These are phyloP conservation scores for Andrena hattorfiana DNA, from an alignment of 2,888 invertebrate species.

Conservation along the genomic window DNA sequence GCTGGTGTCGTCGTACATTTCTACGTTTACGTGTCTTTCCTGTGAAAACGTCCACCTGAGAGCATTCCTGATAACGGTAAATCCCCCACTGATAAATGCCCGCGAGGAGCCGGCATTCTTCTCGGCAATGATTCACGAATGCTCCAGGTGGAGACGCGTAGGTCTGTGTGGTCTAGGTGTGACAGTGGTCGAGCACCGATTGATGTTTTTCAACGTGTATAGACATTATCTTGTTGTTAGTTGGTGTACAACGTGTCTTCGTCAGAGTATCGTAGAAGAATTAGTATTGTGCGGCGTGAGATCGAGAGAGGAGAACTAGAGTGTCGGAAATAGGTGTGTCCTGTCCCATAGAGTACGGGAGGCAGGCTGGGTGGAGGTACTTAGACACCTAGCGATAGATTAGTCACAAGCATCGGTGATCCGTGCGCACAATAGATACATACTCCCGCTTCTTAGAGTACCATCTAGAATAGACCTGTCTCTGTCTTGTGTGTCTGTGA, in stretches of 20 bases:
- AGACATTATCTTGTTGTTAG: conserved; percentile 34
- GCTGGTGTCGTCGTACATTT: conserved; percentile 66
- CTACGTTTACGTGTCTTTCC: conserved; percentile 7
- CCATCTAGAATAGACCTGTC: conserved; percentile 45
- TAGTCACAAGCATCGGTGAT: conserved; percentile 47
- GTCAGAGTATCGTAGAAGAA: conserved; percentile 49
- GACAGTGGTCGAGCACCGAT: conserved; percentile 37
- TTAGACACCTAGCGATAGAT: conserved; percentile 49
- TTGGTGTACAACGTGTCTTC: conserved; percentile 27
- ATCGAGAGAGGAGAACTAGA: conserved; percentile 44
- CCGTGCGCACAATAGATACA: conserved; percentile 49
- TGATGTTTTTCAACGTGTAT: conserved; percentile 32
- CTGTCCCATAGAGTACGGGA: conserved; percentile 48
- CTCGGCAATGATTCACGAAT: conserved; percentile 11
- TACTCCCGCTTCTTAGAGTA: conserved; percentile 73
- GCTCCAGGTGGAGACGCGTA: conserved; percentile 22
- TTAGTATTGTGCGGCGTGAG: conserved; percentile 33
- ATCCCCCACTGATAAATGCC: not conserved
- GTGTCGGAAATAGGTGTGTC: conserved; percentile 20
- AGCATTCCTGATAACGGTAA: not conserved
- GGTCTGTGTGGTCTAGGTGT: conserved; percentile 38
- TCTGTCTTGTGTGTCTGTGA: conserved; percentile 18
- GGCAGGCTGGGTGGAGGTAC: conserved; percentile 31
- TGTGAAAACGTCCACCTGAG: not conserved
- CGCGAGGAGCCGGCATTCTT: not conserved